Evolutionary conservation across 1,140 invertebrate genomes (phyloP).

Genomic region (Kradibia gibbosae): DNA sequence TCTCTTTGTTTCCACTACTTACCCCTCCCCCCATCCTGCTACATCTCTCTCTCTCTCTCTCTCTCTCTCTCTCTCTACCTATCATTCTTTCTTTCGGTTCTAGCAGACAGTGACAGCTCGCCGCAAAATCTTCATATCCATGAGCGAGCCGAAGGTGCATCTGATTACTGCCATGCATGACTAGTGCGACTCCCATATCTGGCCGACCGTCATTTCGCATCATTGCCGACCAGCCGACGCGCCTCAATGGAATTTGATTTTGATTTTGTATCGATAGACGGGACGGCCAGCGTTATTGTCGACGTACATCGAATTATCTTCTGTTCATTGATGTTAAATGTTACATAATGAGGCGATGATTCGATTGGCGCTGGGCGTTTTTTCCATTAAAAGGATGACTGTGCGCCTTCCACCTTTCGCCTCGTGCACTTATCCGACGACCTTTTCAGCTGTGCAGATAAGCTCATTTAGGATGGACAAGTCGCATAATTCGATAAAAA

Average conservation of each 20-base stretch:
- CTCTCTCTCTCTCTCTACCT: background rate
- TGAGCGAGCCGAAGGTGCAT: slow-evolving; percentile 9
- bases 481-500: background rate
- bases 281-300: background rate
- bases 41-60: background rate
- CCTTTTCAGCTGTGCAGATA: background rate
- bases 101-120: slow-evolving; percentile 12
- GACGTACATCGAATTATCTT: slow-evolving; percentile 17
- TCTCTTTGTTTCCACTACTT: background rate
- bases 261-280: slow-evolving; percentile 16
- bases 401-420: background rate
- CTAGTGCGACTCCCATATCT: background rate
- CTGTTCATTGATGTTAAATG: slow-evolving; percentile 13
- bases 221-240: background rate
- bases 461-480: background rate
- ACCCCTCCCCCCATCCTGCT: background rate
- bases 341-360: slow-evolving; percentile 30
- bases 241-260: slow-evolving; percentile 30
- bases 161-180: slow-evolving; percentile 11
- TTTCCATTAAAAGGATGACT: slow-evolving; percentile 20
- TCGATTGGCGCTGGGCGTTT: slow-evolving; percentile 8
- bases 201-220: background rate
- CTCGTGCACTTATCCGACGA: background rate
- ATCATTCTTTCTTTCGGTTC: background rate
- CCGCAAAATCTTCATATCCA: slow-evolving; percentile 41